These are phyloP conservation scores for Parnassius smintheus DNA, from an alignment of 2,888 invertebrate genomes.

Conservation along the genomic window DNA sequence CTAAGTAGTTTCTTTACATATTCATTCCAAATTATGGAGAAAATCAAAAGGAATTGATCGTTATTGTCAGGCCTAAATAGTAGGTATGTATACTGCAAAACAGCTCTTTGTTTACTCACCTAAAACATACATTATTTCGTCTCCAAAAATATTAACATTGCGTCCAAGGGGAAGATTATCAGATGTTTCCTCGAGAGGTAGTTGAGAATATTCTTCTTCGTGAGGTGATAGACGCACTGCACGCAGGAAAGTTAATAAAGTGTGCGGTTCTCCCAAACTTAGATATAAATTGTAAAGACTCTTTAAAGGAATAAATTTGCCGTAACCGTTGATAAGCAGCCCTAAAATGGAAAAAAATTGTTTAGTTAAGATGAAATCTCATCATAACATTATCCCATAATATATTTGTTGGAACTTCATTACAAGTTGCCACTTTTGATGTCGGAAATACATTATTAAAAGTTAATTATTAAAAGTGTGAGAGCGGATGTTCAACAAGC, in stretches of 20 bases:
- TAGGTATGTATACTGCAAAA: background rate
- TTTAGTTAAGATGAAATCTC: background rate
- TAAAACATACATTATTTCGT: constrained; percentile 55
- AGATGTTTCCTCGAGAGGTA: constrained; percentile 43
- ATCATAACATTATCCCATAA: no score
- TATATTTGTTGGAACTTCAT: no score
- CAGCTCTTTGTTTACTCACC: constrained; percentile 40
- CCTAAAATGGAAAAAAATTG: constrained; percentile 40
- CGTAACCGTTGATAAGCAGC: constrained; percentile 52
- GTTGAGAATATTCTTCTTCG: constrained; percentile 38
- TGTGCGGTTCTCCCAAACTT: constrained; percentile 70
- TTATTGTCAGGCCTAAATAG: background rate
- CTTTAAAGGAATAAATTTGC: constrained; percentile 64
- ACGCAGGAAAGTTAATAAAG: constrained; percentile 60
- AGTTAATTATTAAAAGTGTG: no score
- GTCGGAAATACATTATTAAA: no score
- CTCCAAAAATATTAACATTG: constrained; percentile 59
- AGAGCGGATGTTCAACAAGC: no score
- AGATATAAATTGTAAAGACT: constrained; percentile 67
- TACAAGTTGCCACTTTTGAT: no score
- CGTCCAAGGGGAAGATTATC: constrained; percentile 47
- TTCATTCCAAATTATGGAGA: no score
- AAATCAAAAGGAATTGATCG: no score
- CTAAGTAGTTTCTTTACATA: no score
- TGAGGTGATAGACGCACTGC: constrained; percentile 53